Base-by-base conservation (phyloP, 30 jellyfish, hydroid and myxozoan genomes). In the Cassiopea andromeda region DNA sequence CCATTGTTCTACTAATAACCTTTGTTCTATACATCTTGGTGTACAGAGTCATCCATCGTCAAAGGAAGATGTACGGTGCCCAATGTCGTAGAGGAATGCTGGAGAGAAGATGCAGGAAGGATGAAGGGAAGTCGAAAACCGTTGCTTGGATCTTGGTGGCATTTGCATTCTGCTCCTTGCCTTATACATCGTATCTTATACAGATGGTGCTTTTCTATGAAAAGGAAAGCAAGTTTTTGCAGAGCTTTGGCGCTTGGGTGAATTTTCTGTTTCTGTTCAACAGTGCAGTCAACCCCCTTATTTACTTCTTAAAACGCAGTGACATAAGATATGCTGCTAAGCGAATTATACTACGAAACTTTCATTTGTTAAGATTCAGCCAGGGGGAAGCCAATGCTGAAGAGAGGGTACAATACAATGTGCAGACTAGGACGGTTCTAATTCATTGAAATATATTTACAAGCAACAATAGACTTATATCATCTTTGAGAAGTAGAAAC, bases 221-320 rank as follows among this genome's bases (percentile, higher is more conserved):
- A 1, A 18, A 60, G 14, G 49, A 49, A 43, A 14, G 75, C 48
- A 4, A 59, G 38, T 77, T 77, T 49, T 2, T 60, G 2, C 12
- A 3, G 57, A 48, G 86, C 54, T 27, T 77, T 49, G 86, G 86
- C 7, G 50, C 49, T 43, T 81, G 90, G 90, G 69, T 60, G 70
- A 67, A 69, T 66, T 16, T 67, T n/a, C 57, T 81, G 4, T 48
- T 67, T 44, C 69, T 81, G 71, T 58, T 49, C 13, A 81, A 67
- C 60, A 81, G 90, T 58, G 79, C 81, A 46, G 46, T 81, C 80
- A 81, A 81, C 75, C 90, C 90, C 7, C 49, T 66, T 47, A 81
- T 81, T 6, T 81, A 81, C 70, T 81, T 73, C 48, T 58, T 81
- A 58, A 69, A 38, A 60, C 48, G 90, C 48, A 66, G 70, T 44